phyloP scores from a whole-genome alignment of 1,140 invertebrate genomes.

The Brachionus calyciflorus region DNA sequence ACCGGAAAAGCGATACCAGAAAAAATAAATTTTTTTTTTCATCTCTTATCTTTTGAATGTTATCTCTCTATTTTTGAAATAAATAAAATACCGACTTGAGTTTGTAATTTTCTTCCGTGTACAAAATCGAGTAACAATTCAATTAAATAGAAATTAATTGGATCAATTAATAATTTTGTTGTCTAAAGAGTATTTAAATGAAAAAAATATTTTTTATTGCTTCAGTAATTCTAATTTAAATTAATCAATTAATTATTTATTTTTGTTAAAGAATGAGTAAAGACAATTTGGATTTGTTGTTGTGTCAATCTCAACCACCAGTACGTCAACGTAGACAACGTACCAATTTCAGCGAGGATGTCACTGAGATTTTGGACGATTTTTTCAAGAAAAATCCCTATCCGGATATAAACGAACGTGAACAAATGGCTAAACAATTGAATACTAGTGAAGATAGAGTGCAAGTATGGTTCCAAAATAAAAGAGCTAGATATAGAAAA shows the following conservation, averaged over 20 bases:
- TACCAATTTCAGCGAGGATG: conserved; percentile 38
- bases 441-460: conserved; percentile 1
- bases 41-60: not conserved
- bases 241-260: not conserved
- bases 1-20: conserved; percentile 38
- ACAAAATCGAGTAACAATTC: conserved; percentile 35
- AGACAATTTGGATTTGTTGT: not conserved
- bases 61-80: conserved; percentile 20
- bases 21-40: too few species aligned
- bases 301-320: conserved; percentile 24
- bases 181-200: conserved; percentile 17
- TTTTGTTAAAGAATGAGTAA: not conserved
- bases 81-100: not conserved
- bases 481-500: conserved; percentile 31
- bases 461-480: conserved; percentile 47
- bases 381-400: conserved; percentile 35
- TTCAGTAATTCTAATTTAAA: not conserved
- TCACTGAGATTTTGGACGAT: not conserved
- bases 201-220: too few species aligned
- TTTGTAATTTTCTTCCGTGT: too few species aligned
- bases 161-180: conserved; percentile 4
- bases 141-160: conserved; percentile 36
- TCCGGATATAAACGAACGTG: conserved; percentile 44
- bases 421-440: not conserved
- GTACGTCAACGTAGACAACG: conserved; percentile 33